phyloP scores from a whole-genome alignment of 2,113 vertebrate species.

The Nannobrachium achirus region DNA sequence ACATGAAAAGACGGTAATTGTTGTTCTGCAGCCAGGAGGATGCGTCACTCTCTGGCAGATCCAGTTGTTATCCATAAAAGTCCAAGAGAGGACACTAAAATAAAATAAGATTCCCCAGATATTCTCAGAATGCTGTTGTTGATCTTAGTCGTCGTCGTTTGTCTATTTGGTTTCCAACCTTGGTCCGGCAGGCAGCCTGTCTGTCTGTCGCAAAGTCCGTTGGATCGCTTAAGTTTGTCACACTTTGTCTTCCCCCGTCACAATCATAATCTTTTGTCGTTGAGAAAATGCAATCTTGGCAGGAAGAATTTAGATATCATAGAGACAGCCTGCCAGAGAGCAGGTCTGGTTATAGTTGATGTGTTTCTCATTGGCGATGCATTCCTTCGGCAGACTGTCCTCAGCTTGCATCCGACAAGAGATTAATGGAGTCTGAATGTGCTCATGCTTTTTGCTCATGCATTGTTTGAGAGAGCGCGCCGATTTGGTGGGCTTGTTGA shows the following conservation, averaged over 20 bases:
- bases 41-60: conserved; percentile 37
- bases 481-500: conserved; percentile 10
- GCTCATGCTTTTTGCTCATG: background rate
- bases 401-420: conserved; percentile 8
- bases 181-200: background rate
- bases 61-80: conserved; percentile 38
- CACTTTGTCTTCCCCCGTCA: background rate
- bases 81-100: conserved; percentile 31
- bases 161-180: conserved; percentile 1
- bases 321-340: background rate
- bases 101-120: conserved; percentile 15
- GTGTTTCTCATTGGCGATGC: conserved; percentile 1
- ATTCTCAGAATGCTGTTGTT: conserved; percentile 8
- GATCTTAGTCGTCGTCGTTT: conserved; percentile 12
- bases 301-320: background rate
- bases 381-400: conserved; percentile 12
- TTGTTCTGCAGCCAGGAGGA: conserved; percentile 30
- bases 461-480: conserved; percentile 5
- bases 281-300: background rate
- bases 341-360: conserved; percentile 16
- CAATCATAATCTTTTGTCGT: background rate
- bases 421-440: conserved; percentile 1
- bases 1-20: conserved; percentile 36
- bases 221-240: background rate
- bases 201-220: background rate